These are phyloP conservation scores for Ericerus pela DNA, from an alignment of 1,140 invertebrate genomes.

Conservation along the genomic window DNA sequence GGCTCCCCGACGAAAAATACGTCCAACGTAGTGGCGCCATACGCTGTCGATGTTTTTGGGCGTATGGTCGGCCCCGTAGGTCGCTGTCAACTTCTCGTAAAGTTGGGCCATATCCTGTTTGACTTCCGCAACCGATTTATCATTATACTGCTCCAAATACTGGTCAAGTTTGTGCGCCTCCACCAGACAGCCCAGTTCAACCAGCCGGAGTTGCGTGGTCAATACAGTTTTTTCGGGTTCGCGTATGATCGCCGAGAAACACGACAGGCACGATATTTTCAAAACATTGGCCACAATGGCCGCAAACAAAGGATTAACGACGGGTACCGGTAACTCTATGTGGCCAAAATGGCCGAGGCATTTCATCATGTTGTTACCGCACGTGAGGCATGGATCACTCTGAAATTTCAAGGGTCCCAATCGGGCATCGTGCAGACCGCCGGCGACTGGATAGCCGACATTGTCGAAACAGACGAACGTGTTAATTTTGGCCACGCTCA, in stretches of 20 bases:
- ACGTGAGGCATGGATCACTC: slow-evolving; percentile 66
- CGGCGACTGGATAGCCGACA: slow-evolving; percentile 61
- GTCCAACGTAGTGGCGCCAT: not conserved
- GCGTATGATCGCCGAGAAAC: slow-evolving; percentile 53
- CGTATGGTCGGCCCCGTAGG: not conserved
- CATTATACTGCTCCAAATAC: not conserved
- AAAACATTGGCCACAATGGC: slow-evolving; percentile 52
- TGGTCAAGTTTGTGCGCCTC: slow-evolving; percentile 49
- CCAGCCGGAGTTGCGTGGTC: slow-evolving; percentile 52
- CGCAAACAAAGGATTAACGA: slow-evolving; percentile 84
- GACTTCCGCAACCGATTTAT: not conserved
- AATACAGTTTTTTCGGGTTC: slow-evolving; percentile 44
- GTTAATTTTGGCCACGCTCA: slow-evolving; percentile 74
- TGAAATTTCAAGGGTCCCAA: slow-evolving; percentile 36
- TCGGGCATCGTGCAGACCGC: slow-evolving; percentile 72
- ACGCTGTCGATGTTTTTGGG: not conserved
- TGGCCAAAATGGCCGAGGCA: slow-evolving; percentile 93
- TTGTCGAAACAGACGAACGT: slow-evolving; percentile 71
- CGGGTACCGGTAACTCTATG: slow-evolving; percentile 76
- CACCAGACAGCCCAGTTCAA: slow-evolving; percentile 56
- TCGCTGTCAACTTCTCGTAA: not conserved
- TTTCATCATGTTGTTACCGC: slow-evolving; percentile 44
- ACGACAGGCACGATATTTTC: slow-evolving; percentile 50
- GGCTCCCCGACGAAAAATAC: not conserved
- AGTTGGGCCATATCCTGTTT: not conserved